Evolutionary conservation across 2,113 vertebrate genomes (phyloP), one percentile per base, ranked within the genome.

Genomic region (Coturnix japonica): DNA sequence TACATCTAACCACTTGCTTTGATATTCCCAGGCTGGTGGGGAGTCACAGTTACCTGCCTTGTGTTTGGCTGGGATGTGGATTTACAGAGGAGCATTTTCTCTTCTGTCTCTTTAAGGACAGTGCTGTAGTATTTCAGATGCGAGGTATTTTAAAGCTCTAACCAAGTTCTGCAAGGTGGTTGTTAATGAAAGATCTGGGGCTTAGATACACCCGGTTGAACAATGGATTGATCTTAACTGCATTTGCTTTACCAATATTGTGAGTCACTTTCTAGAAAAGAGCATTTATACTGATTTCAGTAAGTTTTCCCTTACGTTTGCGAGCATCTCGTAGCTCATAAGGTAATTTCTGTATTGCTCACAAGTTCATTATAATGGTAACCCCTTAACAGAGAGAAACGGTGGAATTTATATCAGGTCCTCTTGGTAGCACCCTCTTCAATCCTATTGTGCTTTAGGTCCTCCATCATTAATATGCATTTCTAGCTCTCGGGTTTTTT

Each of bases 401-500:
- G 26, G 53, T 53, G 46, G 6, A 37, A 28, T 78, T 65, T 70
- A 21, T 41, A 76, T 23, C 37, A 51, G 7, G 76, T 91, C 84
- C 14, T 75, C 44, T 66, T 46, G 33, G 51, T 70, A 88, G n/a
- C 1, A 1, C 57, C 81, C 31, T 16, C 75, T 79, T 72, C 54
- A 46, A 10, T 88, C 44, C 51, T 1, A 0, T 74, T 71, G 53
- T 80, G 49, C 64, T 81, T 57, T 69, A 79, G 79, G 71, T 64
- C 61, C 14, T 76, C 47, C 47, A 49, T 89, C 65, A 86, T 92
- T 94, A 92, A 94, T 81, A 95, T 90, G 79, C 89, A 86, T 91
- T 96, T 93, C 73, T 75, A 70, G 66, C 87, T 93, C 60, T 66
- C 65, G 17, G 18, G 18, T 56, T 31, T 30, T 91, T 87, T 93